Base-by-base conservation (phyloP, 2,797 vertebrate genomes). In the Ambastaia sidthimunki region DNA sequence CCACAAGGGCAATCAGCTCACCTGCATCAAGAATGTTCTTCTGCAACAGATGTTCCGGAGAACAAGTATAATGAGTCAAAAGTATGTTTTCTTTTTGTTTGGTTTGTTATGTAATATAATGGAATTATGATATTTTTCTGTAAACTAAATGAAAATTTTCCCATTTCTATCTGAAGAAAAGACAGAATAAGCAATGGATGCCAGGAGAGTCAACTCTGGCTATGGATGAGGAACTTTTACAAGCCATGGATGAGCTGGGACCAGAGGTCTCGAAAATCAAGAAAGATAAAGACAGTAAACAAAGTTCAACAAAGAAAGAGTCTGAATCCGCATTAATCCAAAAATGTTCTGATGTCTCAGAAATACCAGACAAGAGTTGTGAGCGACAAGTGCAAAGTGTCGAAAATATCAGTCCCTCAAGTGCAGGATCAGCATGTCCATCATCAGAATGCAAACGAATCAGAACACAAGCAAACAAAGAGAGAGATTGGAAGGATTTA, bases 221-320 rank as follows among this genome's bases (percentile, higher is more conserved):
- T 48, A 86, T 90, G 15, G 91, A 92, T 87, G 89, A 92, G 73
- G 91, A 89, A 65, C 86, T 91, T 60, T 84, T 92, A 7, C 87
- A 86, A 82, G 81, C 83, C 28, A 50, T 90, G 74, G 87, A 91
- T 31, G 85, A 83, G 63, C 70, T 84, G 2, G 88, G 89, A 34
- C 71, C 78, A 0, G 66, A 41, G 7, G 89, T 73, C 74, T 76
- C 73, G 55, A 74, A 68, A 54, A 18, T 68, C 23, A 71, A 76
- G 3, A 59, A 68, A 55, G 55, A 21, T 71, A 19, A 41, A 73
- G 63, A 18, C 57, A 2, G 21, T 68, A 19, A 66, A 77, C 57
- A 41, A 59, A 79, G 41, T 78, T 69, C 69, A 34, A 21, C 76
- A 11, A 31, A 67, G 44, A 60, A 23, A 12, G 31, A 34, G 50